phyloP scores from a whole-genome alignment of 2,113 vertebrate species.

The Pyxicephalus adspersus region DNA sequence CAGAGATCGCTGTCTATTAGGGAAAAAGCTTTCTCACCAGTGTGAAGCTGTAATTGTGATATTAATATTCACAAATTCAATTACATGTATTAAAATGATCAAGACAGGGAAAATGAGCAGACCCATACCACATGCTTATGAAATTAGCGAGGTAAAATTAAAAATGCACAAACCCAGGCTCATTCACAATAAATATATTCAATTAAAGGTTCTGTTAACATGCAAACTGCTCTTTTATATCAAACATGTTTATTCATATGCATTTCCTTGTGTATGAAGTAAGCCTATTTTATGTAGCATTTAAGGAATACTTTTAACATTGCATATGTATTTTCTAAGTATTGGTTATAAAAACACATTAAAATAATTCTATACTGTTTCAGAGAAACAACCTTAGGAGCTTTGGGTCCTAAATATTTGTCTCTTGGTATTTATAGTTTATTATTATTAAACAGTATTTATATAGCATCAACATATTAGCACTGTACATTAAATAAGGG shows the following conservation, averaged over 20 bases:
- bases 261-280: not conserved
- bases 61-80: conserved; percentile 23
- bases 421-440: too few relatives aligned
- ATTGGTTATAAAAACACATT: not conserved
- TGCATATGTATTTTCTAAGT: too few relatives aligned
- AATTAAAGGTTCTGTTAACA: conserved; percentile 4
- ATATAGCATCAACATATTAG: too few relatives aligned
- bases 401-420: too few relatives aligned
- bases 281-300: not conserved
- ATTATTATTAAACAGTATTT: too few relatives aligned
- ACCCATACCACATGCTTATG: conserved; percentile 23
- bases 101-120: conserved; percentile 9
- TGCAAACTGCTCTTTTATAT: not conserved
- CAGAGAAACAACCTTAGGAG: too few relatives aligned
- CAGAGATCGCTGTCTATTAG: not conserved
- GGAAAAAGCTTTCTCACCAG: not conserved
- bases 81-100: conserved; percentile 32
- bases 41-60: conserved; percentile 32
- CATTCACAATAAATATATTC: not conserved
- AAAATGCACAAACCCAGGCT: conserved; percentile 6
- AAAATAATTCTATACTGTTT: too few relatives aligned
- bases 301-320: too few relatives aligned
- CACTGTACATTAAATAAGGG: too few relatives aligned
- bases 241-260: not conserved
- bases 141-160: conserved; percentile 18